Conservation (phyloP, 2,888 invertebrate species). For the Acanthosepion pharaonis region DNA sequence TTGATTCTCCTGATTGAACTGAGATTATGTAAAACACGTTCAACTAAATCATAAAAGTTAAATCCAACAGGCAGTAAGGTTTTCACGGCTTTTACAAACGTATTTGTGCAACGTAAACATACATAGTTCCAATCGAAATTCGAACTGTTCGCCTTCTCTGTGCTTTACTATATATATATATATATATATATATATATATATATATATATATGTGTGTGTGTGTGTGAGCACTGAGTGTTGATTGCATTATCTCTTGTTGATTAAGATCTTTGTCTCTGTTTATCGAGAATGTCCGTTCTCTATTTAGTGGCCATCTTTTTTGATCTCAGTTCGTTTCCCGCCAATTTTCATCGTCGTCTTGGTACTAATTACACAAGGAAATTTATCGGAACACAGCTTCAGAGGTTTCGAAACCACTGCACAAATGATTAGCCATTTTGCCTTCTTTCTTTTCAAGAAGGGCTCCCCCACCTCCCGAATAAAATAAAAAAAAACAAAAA, state of each 20-base stretch:
- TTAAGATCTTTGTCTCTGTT: constrained; percentile 11
- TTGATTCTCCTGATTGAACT: too few relatives aligned
- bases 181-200: background rate
- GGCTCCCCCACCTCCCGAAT: background rate
- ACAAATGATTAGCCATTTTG: background rate
- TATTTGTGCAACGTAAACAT: too few relatives aligned
- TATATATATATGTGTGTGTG: too few relatives aligned
- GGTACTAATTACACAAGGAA: background rate
- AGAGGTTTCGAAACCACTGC: background rate
- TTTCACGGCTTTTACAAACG: too few relatives aligned
- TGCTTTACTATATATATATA: background rate
- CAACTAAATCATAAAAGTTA: too few relatives aligned
- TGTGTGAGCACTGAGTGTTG: too few relatives aligned
- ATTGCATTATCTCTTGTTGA: background rate
- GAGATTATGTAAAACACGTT: too few relatives aligned
- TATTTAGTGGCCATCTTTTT: background rate
- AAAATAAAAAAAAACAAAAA: background rate
- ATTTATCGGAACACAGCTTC: background rate
- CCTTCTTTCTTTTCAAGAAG: background rate
- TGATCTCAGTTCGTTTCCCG: background rate
- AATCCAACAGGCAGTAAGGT: too few relatives aligned
- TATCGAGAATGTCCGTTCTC: background rate
- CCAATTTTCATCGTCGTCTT: background rate
- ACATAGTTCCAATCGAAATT: too few relatives aligned
- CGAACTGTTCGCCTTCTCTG: background rate